Conservation (phyloP, 92 coral and sea anemone genomes). For the Phenganax marumi region DNA sequence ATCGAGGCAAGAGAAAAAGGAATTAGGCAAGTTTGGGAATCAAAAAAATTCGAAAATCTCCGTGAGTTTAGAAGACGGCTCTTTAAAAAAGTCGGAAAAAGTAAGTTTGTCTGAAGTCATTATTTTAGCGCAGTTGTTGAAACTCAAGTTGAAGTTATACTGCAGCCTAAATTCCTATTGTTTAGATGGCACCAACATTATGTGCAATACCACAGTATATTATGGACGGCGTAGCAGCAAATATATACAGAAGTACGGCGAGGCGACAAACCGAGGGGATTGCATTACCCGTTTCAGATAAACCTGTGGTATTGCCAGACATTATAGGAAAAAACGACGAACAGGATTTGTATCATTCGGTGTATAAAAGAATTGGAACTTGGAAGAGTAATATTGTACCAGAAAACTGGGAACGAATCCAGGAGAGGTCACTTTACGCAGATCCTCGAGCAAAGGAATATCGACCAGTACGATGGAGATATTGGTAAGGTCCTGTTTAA, state of each 20-base stretch:
- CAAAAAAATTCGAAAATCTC: background rate
- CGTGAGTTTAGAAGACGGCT: background rate
- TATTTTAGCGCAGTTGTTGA: background rate
- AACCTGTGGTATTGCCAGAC: background rate
- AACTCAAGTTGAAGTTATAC: background rate
- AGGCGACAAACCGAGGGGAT: slow-evolving; percentile 3
- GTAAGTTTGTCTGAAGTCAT: background rate
- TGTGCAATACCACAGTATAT: background rate
- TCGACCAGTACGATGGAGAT: slow-evolving; percentile 14
- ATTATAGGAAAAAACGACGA: slow-evolving; percentile 21
- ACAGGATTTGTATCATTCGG: slow-evolving; percentile 29
- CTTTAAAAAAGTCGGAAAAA: background rate
- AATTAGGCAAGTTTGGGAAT: background rate
- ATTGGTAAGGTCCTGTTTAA: background rate
- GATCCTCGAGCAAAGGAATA: slow-evolving; percentile 24
- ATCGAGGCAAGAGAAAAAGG: slow-evolving; percentile 1
- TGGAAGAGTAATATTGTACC: slow-evolving; percentile 35
- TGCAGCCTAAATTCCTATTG: background rate
- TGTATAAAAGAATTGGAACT: slow-evolving; percentile 26
- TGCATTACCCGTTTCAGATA: background rate
- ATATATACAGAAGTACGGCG: slow-evolving; percentile 21
- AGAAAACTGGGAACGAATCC: slow-evolving; percentile 24
- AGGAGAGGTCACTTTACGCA: slow-evolving; percentile 24
- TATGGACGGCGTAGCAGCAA: background rate
- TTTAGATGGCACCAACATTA: background rate